These are phyloP conservation scores for Arothron firmamentum DNA, from an alignment of 2,113 vertebrate species.

Conservation along the genomic window DNA sequence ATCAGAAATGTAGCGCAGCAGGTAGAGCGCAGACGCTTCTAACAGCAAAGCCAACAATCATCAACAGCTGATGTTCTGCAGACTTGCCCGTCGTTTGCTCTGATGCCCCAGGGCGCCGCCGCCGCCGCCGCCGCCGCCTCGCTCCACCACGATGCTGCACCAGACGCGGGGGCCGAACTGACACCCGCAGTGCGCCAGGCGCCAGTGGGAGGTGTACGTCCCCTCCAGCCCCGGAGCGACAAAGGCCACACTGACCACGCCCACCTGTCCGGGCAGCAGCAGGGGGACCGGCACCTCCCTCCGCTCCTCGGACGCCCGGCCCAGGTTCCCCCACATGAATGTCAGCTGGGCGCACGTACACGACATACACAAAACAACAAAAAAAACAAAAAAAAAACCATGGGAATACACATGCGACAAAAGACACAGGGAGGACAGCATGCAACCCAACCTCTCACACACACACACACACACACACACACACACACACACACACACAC, in stretches of 20 bases:
- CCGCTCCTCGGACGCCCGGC: conserved; percentile 82
- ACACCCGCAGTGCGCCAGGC: conserved; percentile 90
- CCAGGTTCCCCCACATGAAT: conserved; percentile 98
- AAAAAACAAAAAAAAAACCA: conserved; percentile 63
- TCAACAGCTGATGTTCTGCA: conserved; percentile 3
- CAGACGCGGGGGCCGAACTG: conserved; percentile 96
- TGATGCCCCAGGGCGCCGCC: conserved; percentile 45
- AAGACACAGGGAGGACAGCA: conserved; percentile 52
- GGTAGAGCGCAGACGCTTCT: too few relatives aligned
- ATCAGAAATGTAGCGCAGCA: too few relatives aligned
- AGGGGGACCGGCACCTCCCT: conserved; percentile 88
- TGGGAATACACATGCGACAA: conserved; percentile 61
- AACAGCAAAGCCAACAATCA: not conserved
- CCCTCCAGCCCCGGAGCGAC: conserved; percentile 88
- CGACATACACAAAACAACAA: conserved; percentile 52
- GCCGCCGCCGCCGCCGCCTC: conserved; percentile 50
- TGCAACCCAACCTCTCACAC: conserved; percentile 40
- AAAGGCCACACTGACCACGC: conserved; percentile 92
- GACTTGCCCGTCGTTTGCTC: conserved; percentile 79
- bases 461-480: conserved; percentile 17
- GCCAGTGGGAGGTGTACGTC: conserved; percentile 97
- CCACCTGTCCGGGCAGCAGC: conserved; percentile 87
- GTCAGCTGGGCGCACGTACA: conserved; percentile 81
- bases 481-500: conserved; percentile 20
- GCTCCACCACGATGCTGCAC: conserved; percentile 95